phyloP scores from a whole-genome alignment of 2,888 invertebrate species.

The Argyresthia albistria region DNA sequence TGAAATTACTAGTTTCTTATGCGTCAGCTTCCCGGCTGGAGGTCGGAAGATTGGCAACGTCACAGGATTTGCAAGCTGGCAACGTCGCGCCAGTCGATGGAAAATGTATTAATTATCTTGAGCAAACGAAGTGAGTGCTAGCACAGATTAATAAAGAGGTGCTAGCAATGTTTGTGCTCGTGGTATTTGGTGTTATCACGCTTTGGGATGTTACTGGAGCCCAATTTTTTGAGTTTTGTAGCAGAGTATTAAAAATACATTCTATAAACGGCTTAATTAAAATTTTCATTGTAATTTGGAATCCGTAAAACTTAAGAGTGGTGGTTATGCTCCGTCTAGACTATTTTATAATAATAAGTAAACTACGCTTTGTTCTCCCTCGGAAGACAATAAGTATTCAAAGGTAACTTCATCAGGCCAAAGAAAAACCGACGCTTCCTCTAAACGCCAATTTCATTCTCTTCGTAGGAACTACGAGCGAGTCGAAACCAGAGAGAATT shows the following conservation, averaged over 20 bases:
- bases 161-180: constrained; percentile 13
- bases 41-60: background rate
- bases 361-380: background rate
- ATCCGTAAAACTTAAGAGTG: background rate
- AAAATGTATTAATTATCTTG: constrained; percentile 35
- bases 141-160: no score
- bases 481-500: no score
- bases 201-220: no score
- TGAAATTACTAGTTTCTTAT: background rate
- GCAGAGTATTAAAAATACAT: no score
- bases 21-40: background rate
- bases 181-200: no score
- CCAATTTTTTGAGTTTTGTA: no score
- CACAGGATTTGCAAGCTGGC: background rate
- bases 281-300: background rate
- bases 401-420: background rate
- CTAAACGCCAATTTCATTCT: no score
- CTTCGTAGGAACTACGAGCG: no score
- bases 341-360: background rate
- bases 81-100: background rate
- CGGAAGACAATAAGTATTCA: background rate
- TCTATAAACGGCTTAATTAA: no score
- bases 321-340: background rate
- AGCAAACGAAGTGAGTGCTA: constrained; percentile 29
- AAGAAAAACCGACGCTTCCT: background rate